Percentiles rank a stretch among this genome's conserved stretches.
Conservation (phyloP, 2,113 vertebrate genomes). For the Xiphophorus maculatus region DNA sequence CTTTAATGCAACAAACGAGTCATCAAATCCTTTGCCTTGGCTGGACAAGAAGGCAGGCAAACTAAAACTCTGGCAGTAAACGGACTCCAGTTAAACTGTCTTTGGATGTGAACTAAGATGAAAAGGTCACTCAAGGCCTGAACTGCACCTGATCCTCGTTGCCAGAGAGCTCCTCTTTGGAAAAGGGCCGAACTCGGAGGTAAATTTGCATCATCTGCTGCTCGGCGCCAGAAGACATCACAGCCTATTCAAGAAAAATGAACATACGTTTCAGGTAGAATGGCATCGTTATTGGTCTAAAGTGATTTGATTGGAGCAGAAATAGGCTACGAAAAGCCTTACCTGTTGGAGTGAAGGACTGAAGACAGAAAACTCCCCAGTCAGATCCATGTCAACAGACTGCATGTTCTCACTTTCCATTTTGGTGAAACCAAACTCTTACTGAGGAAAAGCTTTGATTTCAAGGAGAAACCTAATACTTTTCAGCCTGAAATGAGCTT, state of each 20-base stretch:
- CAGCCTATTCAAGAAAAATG: conserved; percentile 44
- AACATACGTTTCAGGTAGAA: neutral
- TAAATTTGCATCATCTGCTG: conserved; percentile 84
- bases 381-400: conserved; percentile 71
- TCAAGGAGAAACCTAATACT: neutral
- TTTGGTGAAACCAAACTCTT: conserved; percentile 55
- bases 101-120: neutral
- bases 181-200: conserved; percentile 86
- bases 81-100: neutral
- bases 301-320: neutral
- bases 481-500: neutral
- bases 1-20: too few relatives aligned
- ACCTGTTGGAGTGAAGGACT: conserved; percentile 39
- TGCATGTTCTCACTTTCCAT: conserved; percentile 39
- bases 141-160: conserved; percentile 83
- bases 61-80: neutral
- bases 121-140: neutral
- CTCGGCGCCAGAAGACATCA: conserved; percentile 44
- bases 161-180: conserved; percentile 78
- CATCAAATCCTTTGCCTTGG: neutral
- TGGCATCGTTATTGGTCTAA: neutral
- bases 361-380: conserved; percentile 15
- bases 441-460: neutral
- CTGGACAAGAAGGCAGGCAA: neutral
- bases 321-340: neutral